These are phyloP conservation scores for Micromesistius poutassou DNA, from an alignment of 2,797 vertebrate genomes.

Conservation along the genomic window DNA sequence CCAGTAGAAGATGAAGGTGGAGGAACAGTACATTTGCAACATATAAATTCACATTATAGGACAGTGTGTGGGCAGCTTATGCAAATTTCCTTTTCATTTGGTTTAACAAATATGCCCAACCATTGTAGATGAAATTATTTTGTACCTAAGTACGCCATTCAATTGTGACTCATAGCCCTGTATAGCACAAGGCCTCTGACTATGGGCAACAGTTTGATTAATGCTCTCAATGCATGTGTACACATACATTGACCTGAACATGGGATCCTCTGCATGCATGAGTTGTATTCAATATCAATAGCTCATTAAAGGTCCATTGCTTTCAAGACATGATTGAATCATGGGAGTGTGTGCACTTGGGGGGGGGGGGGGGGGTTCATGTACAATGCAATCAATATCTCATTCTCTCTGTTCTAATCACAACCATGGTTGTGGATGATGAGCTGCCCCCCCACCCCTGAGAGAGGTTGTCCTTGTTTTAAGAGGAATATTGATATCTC, in stretches of 20 bases:
- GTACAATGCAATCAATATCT: conserved; percentile 48
- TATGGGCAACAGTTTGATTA: neutral
- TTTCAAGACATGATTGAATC: conserved; percentile 40
- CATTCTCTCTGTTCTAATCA: conserved; percentile 28
- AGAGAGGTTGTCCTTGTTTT: neutral
- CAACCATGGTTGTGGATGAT: neutral
- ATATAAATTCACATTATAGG: too few species aligned
- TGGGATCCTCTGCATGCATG: conserved; percentile 28
- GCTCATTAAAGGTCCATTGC: conserved; percentile 39
- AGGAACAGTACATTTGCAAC: too few species aligned
- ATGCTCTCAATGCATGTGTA: neutral
- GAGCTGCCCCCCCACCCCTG: neutral
- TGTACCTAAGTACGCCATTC: too few species aligned
- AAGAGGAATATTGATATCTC: neutral
- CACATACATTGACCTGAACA: neutral
- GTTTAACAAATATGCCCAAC: too few species aligned
- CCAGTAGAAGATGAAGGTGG: too few species aligned
- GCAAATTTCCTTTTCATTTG: too few species aligned
- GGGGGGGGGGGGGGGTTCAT: conserved; percentile 5
- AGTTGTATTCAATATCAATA: conserved; percentile 49
- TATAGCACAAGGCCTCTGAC: too few species aligned
- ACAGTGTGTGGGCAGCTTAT: too few species aligned
- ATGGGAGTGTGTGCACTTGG: conserved; percentile 14
- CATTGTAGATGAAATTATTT: too few species aligned
- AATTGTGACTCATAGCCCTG: too few species aligned